These are phyloP conservation scores for Thunnus albacares DNA, from an alignment of 2,797 vertebrate genomes.

Conservation along the genomic window DNA sequence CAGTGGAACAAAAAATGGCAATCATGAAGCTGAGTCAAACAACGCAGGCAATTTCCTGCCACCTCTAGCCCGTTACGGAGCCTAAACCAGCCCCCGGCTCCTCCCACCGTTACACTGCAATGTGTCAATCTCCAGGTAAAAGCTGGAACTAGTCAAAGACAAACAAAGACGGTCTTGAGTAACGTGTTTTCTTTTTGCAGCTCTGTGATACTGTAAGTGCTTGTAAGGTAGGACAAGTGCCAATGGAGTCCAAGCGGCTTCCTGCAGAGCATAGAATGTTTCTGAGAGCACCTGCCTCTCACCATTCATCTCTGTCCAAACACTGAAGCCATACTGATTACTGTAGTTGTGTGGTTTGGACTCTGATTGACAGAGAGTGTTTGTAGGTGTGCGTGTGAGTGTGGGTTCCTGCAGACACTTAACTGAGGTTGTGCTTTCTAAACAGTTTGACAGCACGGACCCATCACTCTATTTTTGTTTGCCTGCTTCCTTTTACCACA, in stretches of 20 bases:
- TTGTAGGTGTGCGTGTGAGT: constrained; percentile 15
- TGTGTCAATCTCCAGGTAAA: constrained; percentile 47
- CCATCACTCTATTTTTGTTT: constrained; percentile 49
- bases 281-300: constrained; percentile 48
- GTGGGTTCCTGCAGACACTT: constrained; percentile 30
- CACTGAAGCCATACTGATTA: constrained; percentile 47
- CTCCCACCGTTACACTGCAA: not conserved
- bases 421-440: constrained; percentile 44
- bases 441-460: constrained; percentile 48
- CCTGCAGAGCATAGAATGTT: constrained; percentile 35
- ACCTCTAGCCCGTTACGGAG: constrained; percentile 7
- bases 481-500: constrained; percentile 33
- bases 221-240: constrained; percentile 14
- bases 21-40: constrained; percentile 42
- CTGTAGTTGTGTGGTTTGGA: constrained; percentile 22
- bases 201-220: constrained; percentile 29
- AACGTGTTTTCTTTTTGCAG: constrained; percentile 33
- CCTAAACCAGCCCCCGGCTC: not conserved
- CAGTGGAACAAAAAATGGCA: constrained; percentile 46
- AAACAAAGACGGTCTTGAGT: constrained; percentile 24
- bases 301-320: constrained; percentile 35
- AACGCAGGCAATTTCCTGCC: constrained; percentile 44
- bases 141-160: constrained; percentile 21
- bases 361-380: constrained; percentile 8
- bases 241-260: constrained; percentile 9